Conservation (phyloP, 2,888 invertebrate species). For the Brachycybe producta region DNA sequence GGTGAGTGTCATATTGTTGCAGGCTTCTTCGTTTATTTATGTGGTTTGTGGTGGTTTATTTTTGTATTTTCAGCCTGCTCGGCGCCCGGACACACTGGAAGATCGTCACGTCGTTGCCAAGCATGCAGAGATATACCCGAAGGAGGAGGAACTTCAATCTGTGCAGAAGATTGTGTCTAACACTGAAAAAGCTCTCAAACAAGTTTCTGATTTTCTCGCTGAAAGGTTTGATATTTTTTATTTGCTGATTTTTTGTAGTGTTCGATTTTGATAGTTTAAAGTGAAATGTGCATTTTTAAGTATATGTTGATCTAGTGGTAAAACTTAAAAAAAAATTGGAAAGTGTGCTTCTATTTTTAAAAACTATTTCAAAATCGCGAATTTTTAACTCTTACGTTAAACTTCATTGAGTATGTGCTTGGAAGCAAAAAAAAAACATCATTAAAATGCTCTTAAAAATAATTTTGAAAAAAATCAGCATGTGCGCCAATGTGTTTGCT, state of each 20-base stretch:
- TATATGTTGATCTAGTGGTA: too few species aligned
- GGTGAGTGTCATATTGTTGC: constrained; percentile 14
- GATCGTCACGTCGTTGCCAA: constrained; percentile 89
- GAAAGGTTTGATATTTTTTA: constrained; percentile 35
- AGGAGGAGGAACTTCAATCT: constrained; percentile 67
- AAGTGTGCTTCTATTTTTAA: too few species aligned
- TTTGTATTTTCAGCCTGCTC: constrained; percentile 26
- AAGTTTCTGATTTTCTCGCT: constrained; percentile 78
- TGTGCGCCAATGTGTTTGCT: too few species aligned
- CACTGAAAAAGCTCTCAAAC: constrained; percentile 85
- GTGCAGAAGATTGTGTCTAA: constrained; percentile 86
- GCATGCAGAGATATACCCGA: constrained; percentile 87
- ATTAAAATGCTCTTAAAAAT: too few species aligned
- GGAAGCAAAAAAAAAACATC: too few species aligned
- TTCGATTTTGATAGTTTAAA: background rate
- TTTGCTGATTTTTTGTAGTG: background rate
- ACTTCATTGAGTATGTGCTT: too few species aligned
- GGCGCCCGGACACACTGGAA: constrained; percentile 83
- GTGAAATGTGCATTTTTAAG: too few species aligned
- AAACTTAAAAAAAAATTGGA: too few species aligned
- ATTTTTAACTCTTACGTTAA: too few species aligned
- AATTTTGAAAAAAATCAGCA: too few species aligned
- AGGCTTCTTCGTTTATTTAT: background rate
- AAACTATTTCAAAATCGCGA: too few species aligned
- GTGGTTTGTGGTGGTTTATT: background rate